Percentiles rank a stretch among this genome's conserved stretches.
These are phyloP conservation scores for Cyrtodaria siliqua DNA, from an alignment of 2,888 invertebrate species.

Conservation along the genomic window DNA sequence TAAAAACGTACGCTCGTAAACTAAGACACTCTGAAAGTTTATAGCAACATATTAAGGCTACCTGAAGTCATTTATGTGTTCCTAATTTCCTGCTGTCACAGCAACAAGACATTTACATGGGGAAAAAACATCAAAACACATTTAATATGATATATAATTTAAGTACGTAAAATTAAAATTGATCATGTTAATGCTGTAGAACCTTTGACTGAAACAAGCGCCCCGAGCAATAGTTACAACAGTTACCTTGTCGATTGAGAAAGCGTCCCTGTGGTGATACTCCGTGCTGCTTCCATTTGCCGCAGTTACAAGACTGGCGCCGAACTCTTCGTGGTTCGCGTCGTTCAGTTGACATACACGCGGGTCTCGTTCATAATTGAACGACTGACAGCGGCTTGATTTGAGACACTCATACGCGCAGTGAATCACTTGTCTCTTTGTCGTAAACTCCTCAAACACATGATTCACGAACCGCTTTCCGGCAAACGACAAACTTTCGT, in stretches of 20 bases:
- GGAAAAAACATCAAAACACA: no score
- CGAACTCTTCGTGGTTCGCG: constrained; percentile 70
- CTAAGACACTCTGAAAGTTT: no score
- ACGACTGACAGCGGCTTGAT: constrained; percentile 72
- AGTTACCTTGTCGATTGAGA: constrained; percentile 75
- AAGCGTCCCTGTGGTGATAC: constrained; percentile 75
- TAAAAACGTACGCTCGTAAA: no score
- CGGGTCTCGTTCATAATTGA: constrained; percentile 71
- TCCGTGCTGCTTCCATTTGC: constrained; percentile 40
- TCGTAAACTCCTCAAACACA: constrained; percentile 62
- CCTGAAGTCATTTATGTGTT: no score
- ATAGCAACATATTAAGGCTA: no score
- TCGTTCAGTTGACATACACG: constrained; percentile 9
- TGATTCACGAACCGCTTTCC: constrained; percentile 67
- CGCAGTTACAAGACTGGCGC: constrained; percentile 48
- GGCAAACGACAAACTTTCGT: constrained; percentile 57
- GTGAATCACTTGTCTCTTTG: constrained; percentile 71
- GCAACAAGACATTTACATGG: no score
- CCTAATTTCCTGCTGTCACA: no score
- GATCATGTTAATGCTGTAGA: no score
- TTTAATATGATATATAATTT: no score
- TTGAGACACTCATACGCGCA: constrained; percentile 80
- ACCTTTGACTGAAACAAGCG: no score
- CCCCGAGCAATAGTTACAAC: no score
- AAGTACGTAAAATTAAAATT: no score